Conservation (phyloP, 2,888 invertebrate genomes). For the Himalopsyche tibetana region DNA sequence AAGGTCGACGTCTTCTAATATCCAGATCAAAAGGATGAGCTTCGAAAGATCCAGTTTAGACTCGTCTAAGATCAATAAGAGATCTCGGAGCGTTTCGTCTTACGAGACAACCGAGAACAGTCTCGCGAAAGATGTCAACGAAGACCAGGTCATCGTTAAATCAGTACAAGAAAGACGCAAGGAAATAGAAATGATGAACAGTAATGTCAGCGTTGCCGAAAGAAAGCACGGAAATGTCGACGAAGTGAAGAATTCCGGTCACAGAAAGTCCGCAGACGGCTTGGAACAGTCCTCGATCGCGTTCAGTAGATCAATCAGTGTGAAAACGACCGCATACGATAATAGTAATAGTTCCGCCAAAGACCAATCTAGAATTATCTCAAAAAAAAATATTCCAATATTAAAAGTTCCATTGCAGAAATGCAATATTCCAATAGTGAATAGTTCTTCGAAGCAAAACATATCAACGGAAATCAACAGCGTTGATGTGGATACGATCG, state of each 20-base stretch:
- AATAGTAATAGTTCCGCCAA: conserved; percentile 48
- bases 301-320: conserved; percentile 59
- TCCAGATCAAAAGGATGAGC: conserved; percentile 74
- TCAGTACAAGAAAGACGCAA: conserved; percentile 74
- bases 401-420: conserved; percentile 54
- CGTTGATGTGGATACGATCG: background rate
- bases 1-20: conserved; percentile 70
- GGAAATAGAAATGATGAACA: conserved; percentile 72
- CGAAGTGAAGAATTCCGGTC: background rate
- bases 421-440: conserved; percentile 60
- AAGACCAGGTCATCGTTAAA: conserved; percentile 67
- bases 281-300: conserved; percentile 49
- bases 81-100: conserved; percentile 69
- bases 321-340: conserved; percentile 53
- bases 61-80: conserved; percentile 71
- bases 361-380: conserved; percentile 50
- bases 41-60: conserved; percentile 76
- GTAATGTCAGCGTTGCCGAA: conserved; percentile 19
- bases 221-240: conserved; percentile 17
- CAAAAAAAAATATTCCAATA: conserved; percentile 47
- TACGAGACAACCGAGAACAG: conserved; percentile 5
- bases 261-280: conserved; percentile 54
- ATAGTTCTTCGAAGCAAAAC: conserved; percentile 18
- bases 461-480: background rate
- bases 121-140: conserved; percentile 64